Conservation (phyloP, 2,113 vertebrate genomes). For the Henicopernis longicauda region DNA sequence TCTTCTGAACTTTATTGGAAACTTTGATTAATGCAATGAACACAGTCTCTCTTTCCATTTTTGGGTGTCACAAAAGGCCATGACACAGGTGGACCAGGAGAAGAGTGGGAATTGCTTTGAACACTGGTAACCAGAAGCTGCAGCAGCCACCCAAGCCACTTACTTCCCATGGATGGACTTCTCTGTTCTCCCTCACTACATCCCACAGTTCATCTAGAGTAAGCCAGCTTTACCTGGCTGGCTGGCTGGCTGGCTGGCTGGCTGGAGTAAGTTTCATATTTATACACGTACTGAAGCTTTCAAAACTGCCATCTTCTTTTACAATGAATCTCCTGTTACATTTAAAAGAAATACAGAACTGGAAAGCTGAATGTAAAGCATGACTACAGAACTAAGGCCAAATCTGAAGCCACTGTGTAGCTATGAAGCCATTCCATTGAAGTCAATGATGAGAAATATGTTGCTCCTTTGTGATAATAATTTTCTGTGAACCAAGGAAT, state of each 20-base stretch:
- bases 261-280: not conserved
- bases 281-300: not conserved
- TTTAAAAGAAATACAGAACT: not conserved
- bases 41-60: not conserved
- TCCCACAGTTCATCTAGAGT: not conserved
- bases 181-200: not conserved
- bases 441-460: not conserved
- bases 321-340: not conserved
- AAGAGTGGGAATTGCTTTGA: not conserved
- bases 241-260: too few species aligned
- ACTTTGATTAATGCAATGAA: not conserved
- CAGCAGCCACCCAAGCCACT: not conserved
- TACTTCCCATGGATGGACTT: not conserved
- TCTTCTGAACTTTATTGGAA: not conserved
- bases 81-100: not conserved
- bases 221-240: not conserved
- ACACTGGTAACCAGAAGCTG: not conserved
- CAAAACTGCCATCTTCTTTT: not conserved
- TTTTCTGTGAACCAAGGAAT: not conserved
- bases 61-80: not conserved
- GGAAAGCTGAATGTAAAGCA: not conserved
- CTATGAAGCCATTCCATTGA: not conserved
- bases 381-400: not conserved
- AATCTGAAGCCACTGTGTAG: not conserved
- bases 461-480: not conserved